phyloP scores from a whole-genome alignment of 2,113 vertebrate species.

The Thymallus thymallus region DNA sequence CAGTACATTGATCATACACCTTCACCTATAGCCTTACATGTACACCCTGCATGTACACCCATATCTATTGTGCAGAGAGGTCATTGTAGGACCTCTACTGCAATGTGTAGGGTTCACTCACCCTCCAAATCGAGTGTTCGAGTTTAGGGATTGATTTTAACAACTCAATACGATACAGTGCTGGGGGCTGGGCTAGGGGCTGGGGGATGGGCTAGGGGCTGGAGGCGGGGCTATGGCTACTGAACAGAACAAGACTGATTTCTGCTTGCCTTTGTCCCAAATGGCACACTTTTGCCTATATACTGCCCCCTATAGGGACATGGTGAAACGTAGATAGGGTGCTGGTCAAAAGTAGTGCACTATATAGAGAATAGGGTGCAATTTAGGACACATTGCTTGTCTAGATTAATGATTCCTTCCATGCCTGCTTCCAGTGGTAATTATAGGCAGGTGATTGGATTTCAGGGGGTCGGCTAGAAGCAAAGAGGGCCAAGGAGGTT shows the following conservation, averaged over 20 bases:
- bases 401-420: constrained; percentile 41
- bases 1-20: too few species aligned
- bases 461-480: constrained; percentile 24
- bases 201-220: not conserved
- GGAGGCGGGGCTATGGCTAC: not conserved
- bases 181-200: not conserved
- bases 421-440: constrained; percentile 37
- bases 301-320: too few species aligned
- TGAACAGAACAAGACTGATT: constrained; percentile 10
- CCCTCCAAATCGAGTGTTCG: not conserved
- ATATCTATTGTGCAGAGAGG: too few species aligned
- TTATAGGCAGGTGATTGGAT: constrained; percentile 39
- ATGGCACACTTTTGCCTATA: too few species aligned
- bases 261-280: too few species aligned
- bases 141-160: constrained; percentile 19
- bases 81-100: not conserved
- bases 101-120: not conserved
- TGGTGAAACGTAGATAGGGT: too few species aligned
- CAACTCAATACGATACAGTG: constrained; percentile 8
- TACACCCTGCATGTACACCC: too few species aligned
- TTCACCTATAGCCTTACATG: too few species aligned
- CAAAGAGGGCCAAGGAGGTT: not conserved
- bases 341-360: too few species aligned
- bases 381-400: not conserved
- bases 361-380: too few species aligned